phyloP scores from a whole-genome alignment of 35 echinoderm and acorn worm species.

The Acanthaster planci region DNA sequence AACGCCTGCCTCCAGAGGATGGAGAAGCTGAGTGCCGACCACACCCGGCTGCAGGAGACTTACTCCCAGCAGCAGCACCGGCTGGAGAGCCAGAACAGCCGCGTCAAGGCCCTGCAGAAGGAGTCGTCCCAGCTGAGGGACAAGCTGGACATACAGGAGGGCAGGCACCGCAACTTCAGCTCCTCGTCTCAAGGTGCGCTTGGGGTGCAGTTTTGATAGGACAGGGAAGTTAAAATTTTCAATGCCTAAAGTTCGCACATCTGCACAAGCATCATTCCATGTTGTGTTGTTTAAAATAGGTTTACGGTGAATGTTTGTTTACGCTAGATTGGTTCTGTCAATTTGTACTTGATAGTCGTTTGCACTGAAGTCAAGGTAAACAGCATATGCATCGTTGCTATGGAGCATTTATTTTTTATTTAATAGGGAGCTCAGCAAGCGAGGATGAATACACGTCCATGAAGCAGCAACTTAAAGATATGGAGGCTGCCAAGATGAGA shows the following conservation, averaged over 20 bases:
- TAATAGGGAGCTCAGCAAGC: slow-evolving; percentile 11
- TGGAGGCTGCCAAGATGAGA: slow-evolving; percentile 11
- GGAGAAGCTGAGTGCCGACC: slow-evolving; percentile 60
- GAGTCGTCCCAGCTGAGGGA: slow-evolving; percentile 41
- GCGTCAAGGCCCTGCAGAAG: slow-evolving; percentile 22
- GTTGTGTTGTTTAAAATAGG: no score
- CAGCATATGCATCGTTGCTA: no score
- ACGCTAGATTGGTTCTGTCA: no score
- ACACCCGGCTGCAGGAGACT: slow-evolving; percentile 43
- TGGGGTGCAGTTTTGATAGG: background rate
- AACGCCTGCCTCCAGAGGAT: slow-evolving; percentile 51
- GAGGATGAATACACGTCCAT: slow-evolving; percentile 4
- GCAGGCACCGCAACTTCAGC: background rate
- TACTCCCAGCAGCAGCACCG: slow-evolving; percentile 53
- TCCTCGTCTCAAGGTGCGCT: background rate
- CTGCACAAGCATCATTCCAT: no score
- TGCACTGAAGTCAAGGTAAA: no score
- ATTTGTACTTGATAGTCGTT: no score
- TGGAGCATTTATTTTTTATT: background rate
- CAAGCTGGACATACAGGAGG: slow-evolving; percentile 1
- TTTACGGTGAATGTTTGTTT: no score
- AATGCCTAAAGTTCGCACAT: no score
- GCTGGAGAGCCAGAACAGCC: slow-evolving; percentile 31
- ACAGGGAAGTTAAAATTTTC: no score
- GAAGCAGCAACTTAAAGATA: slow-evolving; percentile 53